Base-by-base conservation (phyloP, 53 echinoderm and acorn worm genomes). In the Crossaster papposus region DNA sequence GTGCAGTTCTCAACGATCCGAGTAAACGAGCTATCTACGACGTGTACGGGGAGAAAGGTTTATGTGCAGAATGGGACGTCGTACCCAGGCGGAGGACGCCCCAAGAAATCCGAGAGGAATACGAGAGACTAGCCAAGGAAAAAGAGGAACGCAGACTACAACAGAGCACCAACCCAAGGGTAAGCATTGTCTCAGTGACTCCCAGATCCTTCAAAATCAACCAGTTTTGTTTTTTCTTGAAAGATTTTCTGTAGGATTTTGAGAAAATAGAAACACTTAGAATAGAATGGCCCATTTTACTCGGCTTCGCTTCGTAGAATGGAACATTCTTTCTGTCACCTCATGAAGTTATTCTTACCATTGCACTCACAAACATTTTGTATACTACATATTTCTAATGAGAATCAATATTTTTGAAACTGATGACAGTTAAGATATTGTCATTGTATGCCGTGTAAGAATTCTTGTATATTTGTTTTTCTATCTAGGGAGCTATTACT, bases 161-260 rank as follows among this genome's bases (percentile, higher is more conserved):
- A 53, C 96, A 96, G 77, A 99, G 95, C 62, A 99, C 96, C 30
- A 99, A 99, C 79, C 96, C 99, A 30, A 94, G 96, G 92, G 99
- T 96, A 94, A 17, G 91, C n/a, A 2, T 15, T 17, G 9, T 7
- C 44, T 7, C 44, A 44, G 9, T 44, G 44, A 44, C 5, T 44
- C 44, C 44, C 2, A 1, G 44, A 44, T 44, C 44, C 44, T 44
- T 44, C 9, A 44, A 44, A 44, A 0, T 1, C 44, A n/a, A n/a
- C n/a, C n/a, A n/a, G n/a, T n/a, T 9, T 44, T 7, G 9, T 5
- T 44, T 44, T 44, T 44, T 44, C 9, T 44, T 0, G 44, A 38
- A 9, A 44, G 9, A 7, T 44, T 44, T 44, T 44, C 0, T 44
- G 7, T 7, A 44, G 44, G 44, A 44, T 1, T 1, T 44, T 1